Base-by-base conservation (phyloP, 2,797 vertebrate genomes). In the Brotogeris chrysoptera region DNA sequence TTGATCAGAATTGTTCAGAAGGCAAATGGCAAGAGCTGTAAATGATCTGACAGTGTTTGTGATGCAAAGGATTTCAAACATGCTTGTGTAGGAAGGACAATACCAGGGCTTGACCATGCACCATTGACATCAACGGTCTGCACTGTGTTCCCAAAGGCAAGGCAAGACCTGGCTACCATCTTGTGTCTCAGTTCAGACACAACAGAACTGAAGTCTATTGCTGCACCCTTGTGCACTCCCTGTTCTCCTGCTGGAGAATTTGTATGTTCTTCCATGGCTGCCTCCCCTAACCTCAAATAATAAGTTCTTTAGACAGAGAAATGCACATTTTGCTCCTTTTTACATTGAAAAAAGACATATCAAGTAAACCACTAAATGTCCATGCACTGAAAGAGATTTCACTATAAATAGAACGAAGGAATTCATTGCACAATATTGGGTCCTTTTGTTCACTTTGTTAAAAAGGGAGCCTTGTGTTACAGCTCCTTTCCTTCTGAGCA, bases 361-460 rank as follows among this genome's bases (percentile, higher is more conserved):
- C 73, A 74, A 83, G 25, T 84, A 59, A 92, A 69, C 34, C 50
- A 66, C 34, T 95, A 79, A 86, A 76, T 66, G 55, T 86, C 59
- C 38, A 4, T 39, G 17, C 28, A 19, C 46, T 72, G 66, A 86
- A 91, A 86, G 69, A 79, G 39, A 80, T 88, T 92, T 91, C 41
- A 30, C 24, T 84, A 44, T 41, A 84, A 94, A 95, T 20, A 72
- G 92, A 73, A 61, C 13, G 44, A 82, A 73, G 50, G 82, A 80
- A 86, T 90, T 90, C 47, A 27, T 39, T 68, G 50, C 66, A 88
- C 39, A 50, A 47, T 76, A 79, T 77, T 69, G n/a, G 43, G 36
- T 68, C 34, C 76, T 76, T 95, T 86, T 88, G 61, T 90, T 86
- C 83, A 76, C 49, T 79, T 50, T 76, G 72, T 93, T 79, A 55